phyloP scores from a whole-genome alignment of 2,888 invertebrate genomes.

The Silvanus unidentatus region DNA sequence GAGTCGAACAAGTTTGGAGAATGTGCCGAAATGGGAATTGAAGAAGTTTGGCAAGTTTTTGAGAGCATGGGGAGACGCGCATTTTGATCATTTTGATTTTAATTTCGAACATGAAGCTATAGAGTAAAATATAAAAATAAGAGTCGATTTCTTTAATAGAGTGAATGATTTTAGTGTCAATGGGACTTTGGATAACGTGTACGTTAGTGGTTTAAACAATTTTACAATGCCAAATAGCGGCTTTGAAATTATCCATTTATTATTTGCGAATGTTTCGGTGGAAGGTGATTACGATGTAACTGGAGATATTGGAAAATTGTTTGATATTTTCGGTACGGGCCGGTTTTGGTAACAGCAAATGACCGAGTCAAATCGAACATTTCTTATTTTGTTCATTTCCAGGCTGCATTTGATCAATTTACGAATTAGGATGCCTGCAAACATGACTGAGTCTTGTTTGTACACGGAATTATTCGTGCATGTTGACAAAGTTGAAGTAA shows the following conservation, averaged over 20 bases:
- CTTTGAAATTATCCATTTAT: too few relatives aligned
- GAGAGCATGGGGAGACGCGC: not conserved
- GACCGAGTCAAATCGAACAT: not conserved
- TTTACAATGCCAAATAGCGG: conserved; percentile 2
- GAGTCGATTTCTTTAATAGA: not conserved
- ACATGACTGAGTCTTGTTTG: not conserved
- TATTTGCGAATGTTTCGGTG: not conserved
- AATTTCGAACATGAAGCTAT: conserved; percentile 3
- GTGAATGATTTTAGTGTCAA: not conserved
- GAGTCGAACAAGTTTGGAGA: too few relatives aligned
- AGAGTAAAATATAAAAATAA: not conserved
- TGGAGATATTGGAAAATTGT: conserved; percentile 7
- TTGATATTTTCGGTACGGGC: conserved; percentile 4
- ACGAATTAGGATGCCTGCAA: not conserved
- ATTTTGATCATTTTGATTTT: conserved; percentile 3
- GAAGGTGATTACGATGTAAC: conserved; percentile 6
- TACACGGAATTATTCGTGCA: not conserved
- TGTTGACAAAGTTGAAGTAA: not conserved
- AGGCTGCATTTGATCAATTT: not conserved
- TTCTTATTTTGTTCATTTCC: not conserved
- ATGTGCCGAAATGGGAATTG: not conserved
- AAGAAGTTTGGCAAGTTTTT: too few relatives aligned
- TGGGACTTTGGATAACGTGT: conserved; percentile 5
- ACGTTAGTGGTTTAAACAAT: too few relatives aligned
- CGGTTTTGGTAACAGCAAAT: conserved; percentile 6